Conservation (phyloP, 2,888 invertebrate genomes). For the Dione vanillae region DNA sequence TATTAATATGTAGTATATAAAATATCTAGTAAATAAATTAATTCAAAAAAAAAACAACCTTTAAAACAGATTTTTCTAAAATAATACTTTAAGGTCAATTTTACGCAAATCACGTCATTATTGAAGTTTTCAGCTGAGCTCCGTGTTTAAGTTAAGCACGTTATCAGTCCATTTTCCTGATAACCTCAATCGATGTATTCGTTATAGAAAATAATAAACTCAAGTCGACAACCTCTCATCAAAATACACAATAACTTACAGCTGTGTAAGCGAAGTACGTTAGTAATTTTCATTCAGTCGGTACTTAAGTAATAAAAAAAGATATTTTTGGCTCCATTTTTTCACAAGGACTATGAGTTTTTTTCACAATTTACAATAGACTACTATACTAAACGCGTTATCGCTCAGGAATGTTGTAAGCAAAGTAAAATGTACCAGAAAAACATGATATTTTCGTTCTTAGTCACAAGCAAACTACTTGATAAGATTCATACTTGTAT, state of each 20-base stretch:
- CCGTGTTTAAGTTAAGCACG: neutral
- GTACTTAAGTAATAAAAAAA: too few species aligned
- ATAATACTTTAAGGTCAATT: too few species aligned
- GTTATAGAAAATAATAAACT: slow-evolving; percentile 45
- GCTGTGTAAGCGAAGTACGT: slow-evolving; percentile 16
- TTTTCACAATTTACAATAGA: slow-evolving; percentile 5
- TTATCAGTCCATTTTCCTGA: slow-evolving; percentile 50
- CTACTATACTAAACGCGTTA: slow-evolving; percentile 53
- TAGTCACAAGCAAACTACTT: slow-evolving; percentile 48
- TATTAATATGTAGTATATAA: too few species aligned
- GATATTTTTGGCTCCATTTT: too few species aligned
- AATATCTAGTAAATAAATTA: too few species aligned
- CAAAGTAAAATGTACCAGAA: slow-evolving; percentile 64
- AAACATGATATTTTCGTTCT: slow-evolving; percentile 66
- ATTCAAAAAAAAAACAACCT: too few species aligned
- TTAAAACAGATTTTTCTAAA: too few species aligned
- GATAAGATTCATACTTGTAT: slow-evolving; percentile 55
- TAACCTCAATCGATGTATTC: slow-evolving; percentile 55
- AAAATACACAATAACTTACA: slow-evolving; percentile 2
- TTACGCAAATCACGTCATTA: neutral
- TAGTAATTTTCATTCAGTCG: neutral
- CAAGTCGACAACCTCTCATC: slow-evolving; percentile 46
- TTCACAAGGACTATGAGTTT: too few species aligned
- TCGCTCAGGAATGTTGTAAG: slow-evolving; percentile 67
- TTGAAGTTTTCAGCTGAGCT: slow-evolving; percentile 2